Conservation (phyloP, 2,797 vertebrate species). For the Acanthurus lineatus region DNA sequence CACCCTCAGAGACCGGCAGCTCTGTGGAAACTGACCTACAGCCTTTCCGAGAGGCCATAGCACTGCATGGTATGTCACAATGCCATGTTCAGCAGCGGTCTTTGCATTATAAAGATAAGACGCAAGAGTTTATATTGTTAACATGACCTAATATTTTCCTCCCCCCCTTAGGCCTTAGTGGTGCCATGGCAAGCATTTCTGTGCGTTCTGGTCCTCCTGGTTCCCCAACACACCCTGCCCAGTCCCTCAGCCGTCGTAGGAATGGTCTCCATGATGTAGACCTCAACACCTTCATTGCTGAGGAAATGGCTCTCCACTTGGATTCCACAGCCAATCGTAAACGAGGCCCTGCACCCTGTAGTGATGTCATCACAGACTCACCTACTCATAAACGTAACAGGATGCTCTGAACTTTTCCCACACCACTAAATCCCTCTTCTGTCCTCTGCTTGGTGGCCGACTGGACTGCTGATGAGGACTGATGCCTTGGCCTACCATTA, state of each 20-base stretch:
- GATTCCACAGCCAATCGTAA: slow-evolving; percentile 94
- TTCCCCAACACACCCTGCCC: slow-evolving; percentile 95
- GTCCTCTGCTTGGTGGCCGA: slow-evolving; percentile 71
- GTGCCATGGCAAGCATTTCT: slow-evolving; percentile 99
- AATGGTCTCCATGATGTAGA: slow-evolving; percentile 99
- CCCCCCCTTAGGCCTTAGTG: slow-evolving; percentile 90
- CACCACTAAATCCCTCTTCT: slow-evolving; percentile 54
- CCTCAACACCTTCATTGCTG: slow-evolving; percentile 99
- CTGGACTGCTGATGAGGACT: slow-evolving; percentile 75
- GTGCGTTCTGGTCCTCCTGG: slow-evolving; percentile 97
- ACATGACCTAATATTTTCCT: not conserved
- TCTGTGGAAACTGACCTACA: slow-evolving; percentile 99
- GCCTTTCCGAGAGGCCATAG: slow-evolving; percentile 99
- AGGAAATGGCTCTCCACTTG: slow-evolving; percentile 99
- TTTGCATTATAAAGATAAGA: not conserved
- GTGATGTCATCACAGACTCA: slow-evolving; percentile 99
- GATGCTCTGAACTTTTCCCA: slow-evolving; percentile 92
- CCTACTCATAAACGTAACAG: slow-evolving; percentile 99
- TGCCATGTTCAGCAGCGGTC: not conserved
- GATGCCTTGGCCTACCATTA: slow-evolving; percentile 74
- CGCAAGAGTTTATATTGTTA: not conserved
- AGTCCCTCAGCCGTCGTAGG: slow-evolving; percentile 91
- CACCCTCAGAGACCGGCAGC: slow-evolving; percentile 93
- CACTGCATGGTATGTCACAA: slow-evolving; percentile 92
- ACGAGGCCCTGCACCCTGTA: slow-evolving; percentile 97